Conservation (phyloP, 2,797 vertebrate species). For the Holocentrus rufus region DNA sequence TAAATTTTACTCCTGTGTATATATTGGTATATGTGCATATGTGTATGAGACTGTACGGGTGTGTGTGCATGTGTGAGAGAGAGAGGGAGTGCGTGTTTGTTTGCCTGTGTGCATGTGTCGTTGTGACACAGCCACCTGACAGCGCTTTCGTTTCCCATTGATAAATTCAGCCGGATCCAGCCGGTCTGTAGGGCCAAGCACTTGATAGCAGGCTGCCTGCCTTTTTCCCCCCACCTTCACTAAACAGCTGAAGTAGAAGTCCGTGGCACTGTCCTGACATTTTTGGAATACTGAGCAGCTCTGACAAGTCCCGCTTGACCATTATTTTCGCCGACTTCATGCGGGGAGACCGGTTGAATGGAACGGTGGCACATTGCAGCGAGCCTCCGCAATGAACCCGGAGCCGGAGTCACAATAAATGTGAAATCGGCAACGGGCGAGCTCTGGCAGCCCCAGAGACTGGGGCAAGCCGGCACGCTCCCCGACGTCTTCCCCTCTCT, state of each 20-base stretch:
- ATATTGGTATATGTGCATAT: slow-evolving; percentile 57
- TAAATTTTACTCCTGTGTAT: slow-evolving; percentile 64
- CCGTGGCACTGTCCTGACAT: slow-evolving; percentile 63
- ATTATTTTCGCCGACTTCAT: slow-evolving; percentile 71
- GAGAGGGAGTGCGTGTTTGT: background rate
- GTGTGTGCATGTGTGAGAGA: too few species aligned
- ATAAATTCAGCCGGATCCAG: slow-evolving; percentile 60
- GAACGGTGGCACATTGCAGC: slow-evolving; percentile 28
- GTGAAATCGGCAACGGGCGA: slow-evolving; percentile 48
- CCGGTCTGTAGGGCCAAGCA: slow-evolving; percentile 55
- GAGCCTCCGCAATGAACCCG: slow-evolving; percentile 54
- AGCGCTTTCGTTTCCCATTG: slow-evolving; percentile 62
- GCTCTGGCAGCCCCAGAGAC: slow-evolving; percentile 46
- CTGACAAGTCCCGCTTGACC: slow-evolving; percentile 72
- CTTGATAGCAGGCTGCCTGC: slow-evolving; percentile 64
- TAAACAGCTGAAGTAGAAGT: slow-evolving; percentile 68
- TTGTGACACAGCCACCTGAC: slow-evolving; percentile 59
- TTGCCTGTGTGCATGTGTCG: slow-evolving; percentile 43
- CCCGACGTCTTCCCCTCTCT: slow-evolving; percentile 21
- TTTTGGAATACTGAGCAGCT: slow-evolving; percentile 64
- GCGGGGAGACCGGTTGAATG: slow-evolving; percentile 56
- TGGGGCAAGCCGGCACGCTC: slow-evolving; percentile 34
- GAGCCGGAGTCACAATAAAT: slow-evolving; percentile 60
- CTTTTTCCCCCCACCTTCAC: slow-evolving; percentile 51
- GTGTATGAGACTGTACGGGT: slow-evolving; percentile 40